phyloP scores from a whole-genome alignment of 2,797 vertebrate genomes.

The Poecilia gillii region DNA sequence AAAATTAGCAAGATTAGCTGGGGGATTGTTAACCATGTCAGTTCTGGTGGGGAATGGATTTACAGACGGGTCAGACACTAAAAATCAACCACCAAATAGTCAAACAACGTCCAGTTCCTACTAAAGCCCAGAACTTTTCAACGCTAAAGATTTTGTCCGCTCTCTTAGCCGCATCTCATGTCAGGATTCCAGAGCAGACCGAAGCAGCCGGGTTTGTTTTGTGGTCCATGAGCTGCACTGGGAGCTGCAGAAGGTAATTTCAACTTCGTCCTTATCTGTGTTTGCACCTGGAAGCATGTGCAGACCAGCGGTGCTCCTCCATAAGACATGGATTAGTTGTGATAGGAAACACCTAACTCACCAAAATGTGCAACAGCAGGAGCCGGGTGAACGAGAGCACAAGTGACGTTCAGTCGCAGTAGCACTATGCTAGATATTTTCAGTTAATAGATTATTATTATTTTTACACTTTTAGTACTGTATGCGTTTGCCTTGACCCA shows the following conservation, averaged over 20 bases:
- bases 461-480: neutral
- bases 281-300: constrained; percentile 62
- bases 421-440: neutral
- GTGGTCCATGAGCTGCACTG: constrained; percentile 21
- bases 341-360: constrained; percentile 56
- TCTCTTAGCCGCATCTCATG: constrained; percentile 23
- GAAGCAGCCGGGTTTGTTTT: constrained; percentile 27
- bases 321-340: constrained; percentile 33
- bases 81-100: neutral
- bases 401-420: constrained; percentile 14
- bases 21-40: constrained; percentile 23
- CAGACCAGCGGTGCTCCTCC: constrained; percentile 20
- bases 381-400: constrained; percentile 11
- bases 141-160: constrained; percentile 7
- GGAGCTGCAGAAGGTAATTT: constrained; percentile 48
- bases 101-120: constrained; percentile 6
- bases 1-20: constrained; percentile 31
- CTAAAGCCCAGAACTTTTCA: neutral
- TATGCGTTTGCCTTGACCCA: neutral
- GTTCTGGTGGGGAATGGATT: constrained; percentile 40
- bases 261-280: constrained; percentile 56
- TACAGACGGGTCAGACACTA: constrained; percentile 48
- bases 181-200: constrained; percentile 12
- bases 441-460: neutral
- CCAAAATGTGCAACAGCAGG: constrained; percentile 24